phyloP scores from a whole-genome alignment of 2,113 vertebrate species.

The Empidonax traillii region DNA sequence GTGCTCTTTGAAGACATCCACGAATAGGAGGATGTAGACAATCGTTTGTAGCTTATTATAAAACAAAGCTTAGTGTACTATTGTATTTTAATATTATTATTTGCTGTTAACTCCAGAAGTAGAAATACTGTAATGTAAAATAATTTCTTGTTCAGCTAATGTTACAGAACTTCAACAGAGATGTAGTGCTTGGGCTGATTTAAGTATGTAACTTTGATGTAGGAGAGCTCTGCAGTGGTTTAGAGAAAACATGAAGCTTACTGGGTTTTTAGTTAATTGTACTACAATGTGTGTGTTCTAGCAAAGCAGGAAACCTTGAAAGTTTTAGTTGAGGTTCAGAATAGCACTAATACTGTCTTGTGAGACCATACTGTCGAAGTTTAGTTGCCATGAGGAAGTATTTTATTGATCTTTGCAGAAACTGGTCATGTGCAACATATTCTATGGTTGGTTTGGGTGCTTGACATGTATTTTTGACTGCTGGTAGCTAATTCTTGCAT shows the following conservation, averaged over 20 bases:
- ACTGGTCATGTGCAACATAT: fast-evolving
- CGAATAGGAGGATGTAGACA: background rate
- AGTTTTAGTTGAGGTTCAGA: background rate
- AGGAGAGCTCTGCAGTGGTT: background rate
- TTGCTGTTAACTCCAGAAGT: background rate
- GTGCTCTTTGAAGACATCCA: background rate
- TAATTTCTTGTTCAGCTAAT: background rate
- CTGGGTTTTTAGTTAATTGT: background rate
- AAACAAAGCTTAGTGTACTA: background rate
- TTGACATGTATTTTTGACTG: background rate
- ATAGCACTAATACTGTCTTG: background rate
- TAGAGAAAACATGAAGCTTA: background rate
- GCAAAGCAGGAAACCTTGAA: background rate
- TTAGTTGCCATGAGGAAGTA: background rate
- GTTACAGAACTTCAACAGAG: background rate
- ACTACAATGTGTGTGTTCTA: background rate
- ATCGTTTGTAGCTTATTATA: background rate
- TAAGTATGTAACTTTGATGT: background rate
- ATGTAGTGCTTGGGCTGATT: background rate
- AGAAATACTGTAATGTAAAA: background rate
- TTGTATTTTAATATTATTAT: background rate
- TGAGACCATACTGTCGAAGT: fast-evolving
- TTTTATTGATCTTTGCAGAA: background rate
- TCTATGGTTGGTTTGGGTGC: background rate
- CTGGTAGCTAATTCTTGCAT: background rate